These are phyloP conservation scores for Remorina albescens DNA, from an alignment of 2,797 vertebrate species.

Conservation along the genomic window DNA sequence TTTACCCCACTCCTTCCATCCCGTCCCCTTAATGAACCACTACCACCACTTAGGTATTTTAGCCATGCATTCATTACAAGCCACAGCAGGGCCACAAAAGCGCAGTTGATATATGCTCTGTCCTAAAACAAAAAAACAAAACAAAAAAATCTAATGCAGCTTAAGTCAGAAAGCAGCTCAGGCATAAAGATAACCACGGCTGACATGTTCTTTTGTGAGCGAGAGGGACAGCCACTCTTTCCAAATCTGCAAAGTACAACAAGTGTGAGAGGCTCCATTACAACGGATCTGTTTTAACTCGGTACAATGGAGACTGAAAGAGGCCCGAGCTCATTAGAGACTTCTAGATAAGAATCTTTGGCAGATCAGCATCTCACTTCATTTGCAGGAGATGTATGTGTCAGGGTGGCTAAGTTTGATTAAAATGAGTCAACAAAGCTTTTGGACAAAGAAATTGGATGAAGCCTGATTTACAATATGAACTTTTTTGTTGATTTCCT, in stretches of 20 bases:
- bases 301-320: slow-evolving; percentile 43
- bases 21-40: slow-evolving; percentile 61
- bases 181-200: slow-evolving; percentile 50
- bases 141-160: slow-evolving; percentile 63
- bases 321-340: slow-evolving; percentile 35
- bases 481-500: slow-evolving; percentile 16
- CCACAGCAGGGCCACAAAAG: slow-evolving; percentile 61
- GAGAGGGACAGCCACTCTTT: slow-evolving; percentile 22
- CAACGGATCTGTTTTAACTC: slow-evolving; percentile 34
- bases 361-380: slow-evolving; percentile 27
- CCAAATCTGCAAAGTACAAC: slow-evolving; percentile 2
- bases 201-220: slow-evolving; percentile 59
- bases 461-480: background rate
- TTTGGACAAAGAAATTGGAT: background rate
- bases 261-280: slow-evolving; percentile 46
- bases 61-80: slow-evolving; percentile 72
- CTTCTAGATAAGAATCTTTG: slow-evolving; percentile 42
- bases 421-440: slow-evolving; percentile 52
- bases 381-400: slow-evolving; percentile 25
- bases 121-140: slow-evolving; percentile 56
- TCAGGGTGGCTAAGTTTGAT: slow-evolving; percentile 13
- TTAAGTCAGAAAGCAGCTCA: slow-evolving; percentile 57
- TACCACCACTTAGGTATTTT: slow-evolving; percentile 66
- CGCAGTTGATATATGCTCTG: slow-evolving; percentile 56
- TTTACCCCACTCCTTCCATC: slow-evolving; percentile 17